These are phyloP conservation scores for Drosophila cardini DNA, from an alignment of 1,140 invertebrate species.

Conservation along the genomic window DNA sequence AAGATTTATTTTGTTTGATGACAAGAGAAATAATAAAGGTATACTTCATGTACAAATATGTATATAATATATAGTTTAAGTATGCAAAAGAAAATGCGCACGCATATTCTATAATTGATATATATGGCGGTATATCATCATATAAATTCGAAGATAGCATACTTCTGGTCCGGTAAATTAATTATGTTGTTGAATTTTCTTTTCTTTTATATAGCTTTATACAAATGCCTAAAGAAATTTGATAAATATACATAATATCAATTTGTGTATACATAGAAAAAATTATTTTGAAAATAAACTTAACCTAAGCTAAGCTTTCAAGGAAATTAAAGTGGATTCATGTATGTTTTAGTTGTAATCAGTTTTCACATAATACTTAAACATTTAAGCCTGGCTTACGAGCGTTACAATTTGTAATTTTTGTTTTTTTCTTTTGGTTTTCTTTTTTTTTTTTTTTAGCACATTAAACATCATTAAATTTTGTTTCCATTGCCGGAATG, in stretches of 20 bases:
- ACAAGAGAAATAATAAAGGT: constrained; percentile 42
- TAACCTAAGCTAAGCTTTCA: constrained; percentile 74
- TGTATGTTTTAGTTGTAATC: constrained; percentile 24
- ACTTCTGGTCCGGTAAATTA: constrained; percentile 75
- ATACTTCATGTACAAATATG: constrained; percentile 28
- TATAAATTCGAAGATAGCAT: constrained; percentile 78
- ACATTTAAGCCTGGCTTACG: constrained; percentile 69
- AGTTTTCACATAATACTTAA: constrained; percentile 69
- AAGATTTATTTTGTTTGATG: constrained; percentile 48
- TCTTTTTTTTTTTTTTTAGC: constrained; percentile 34
- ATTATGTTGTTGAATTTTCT: constrained; percentile 49
- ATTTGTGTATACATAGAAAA: constrained; percentile 67
- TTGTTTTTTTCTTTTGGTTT: constrained; percentile 7
- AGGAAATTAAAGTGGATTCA: constrained; percentile 62
- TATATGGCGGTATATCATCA: constrained; percentile 44
- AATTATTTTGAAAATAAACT: constrained; percentile 44
- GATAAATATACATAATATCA: constrained; percentile 75
- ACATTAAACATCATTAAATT: constrained; percentile 35
- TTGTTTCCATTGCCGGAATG: constrained; percentile 77
- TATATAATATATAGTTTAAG: constrained; percentile 53
- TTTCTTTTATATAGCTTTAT: constrained; percentile 28
- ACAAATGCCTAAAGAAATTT: constrained; percentile 45
- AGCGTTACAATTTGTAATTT: constrained; percentile 26
- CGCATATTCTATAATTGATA: constrained; percentile 45
- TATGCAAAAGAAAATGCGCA: constrained; percentile 65